Conservation (phyloP, 2,888 invertebrate genomes). For the Lymantria dispar region DNA sequence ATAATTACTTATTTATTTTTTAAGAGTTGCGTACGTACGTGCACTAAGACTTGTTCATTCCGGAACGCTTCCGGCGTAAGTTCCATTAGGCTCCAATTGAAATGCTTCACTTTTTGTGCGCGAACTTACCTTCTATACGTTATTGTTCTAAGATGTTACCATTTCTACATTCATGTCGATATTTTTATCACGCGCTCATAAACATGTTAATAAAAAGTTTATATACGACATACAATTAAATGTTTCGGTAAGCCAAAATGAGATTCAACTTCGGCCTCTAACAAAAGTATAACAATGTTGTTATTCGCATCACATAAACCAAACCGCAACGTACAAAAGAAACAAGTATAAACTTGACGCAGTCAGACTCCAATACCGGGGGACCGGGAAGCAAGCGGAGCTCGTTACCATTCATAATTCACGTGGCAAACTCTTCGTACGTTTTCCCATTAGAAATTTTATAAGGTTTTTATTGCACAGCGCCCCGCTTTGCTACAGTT, state of each 20-base stretch:
- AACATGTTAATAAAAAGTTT: too few relatives aligned
- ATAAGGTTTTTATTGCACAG: slow-evolving; percentile 78
- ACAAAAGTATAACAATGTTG: slow-evolving; percentile 61
- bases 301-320: slow-evolving; percentile 59
- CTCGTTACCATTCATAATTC: slow-evolving; percentile 83
- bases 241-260: slow-evolving; percentile 30
- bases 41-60: too few relatives aligned
- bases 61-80: too few relatives aligned
- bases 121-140: too few relatives aligned
- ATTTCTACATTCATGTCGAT: too few relatives aligned
- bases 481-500: slow-evolving; percentile 25
- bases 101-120: too few relatives aligned
- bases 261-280: slow-evolving; percentile 29
- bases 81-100: too few relatives aligned
- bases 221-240: slow-evolving; percentile 18
- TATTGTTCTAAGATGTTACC: too few relatives aligned
- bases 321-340: slow-evolving; percentile 69
- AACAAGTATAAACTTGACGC: slow-evolving; percentile 66
- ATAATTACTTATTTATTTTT: too few relatives aligned
- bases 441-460: slow-evolving; percentile 81
- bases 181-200: too few relatives aligned
- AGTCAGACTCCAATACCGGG: slow-evolving; percentile 45
- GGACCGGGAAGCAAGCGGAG: slow-evolving; percentile 33
- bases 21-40: too few relatives aligned
- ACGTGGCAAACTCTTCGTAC: slow-evolving; percentile 75